phyloP scores from a whole-genome alignment of 2,888 invertebrate genomes.

The Blera fallax region DNA sequence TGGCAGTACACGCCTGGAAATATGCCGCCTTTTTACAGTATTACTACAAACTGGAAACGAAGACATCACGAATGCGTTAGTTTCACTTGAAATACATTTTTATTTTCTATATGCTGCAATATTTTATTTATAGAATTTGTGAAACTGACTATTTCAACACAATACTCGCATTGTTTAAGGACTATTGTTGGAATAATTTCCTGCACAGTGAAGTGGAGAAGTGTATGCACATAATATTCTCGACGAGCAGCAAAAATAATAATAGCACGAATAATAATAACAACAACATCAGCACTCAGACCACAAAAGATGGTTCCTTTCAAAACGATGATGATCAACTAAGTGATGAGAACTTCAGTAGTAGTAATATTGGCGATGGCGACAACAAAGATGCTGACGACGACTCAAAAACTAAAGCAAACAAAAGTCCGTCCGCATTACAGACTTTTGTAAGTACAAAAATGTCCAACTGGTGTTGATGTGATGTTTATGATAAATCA shows the following conservation, averaged over 20 bases:
- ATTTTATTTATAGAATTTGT: conserved; percentile 77
- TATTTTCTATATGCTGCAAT: not conserved
- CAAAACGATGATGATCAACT: conserved; percentile 70
- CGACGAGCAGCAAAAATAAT: conserved; percentile 77
- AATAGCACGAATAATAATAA: conserved; percentile 76
- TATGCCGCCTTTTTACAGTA: conserved; percentile 90
- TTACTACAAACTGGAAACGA: conserved; percentile 88
- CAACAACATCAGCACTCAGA: conserved; percentile 75
- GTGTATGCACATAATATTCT: conserved; percentile 88
- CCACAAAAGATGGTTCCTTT: conserved; percentile 75
- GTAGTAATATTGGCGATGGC: conserved; percentile 31
- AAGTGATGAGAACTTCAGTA: conserved; percentile 53
- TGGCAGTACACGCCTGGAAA: conserved; percentile 90
- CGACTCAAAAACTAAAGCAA: conserved; percentile 50
- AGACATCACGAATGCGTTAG: conserved; percentile 87
- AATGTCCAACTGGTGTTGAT: not conserved
- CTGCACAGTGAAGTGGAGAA: conserved; percentile 94
- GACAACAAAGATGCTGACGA: conserved; percentile 46
- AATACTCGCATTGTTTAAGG: conserved; percentile 93
- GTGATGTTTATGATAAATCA: conserved; percentile 1
- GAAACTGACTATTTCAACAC: conserved; percentile 84
- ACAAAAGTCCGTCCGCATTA: conserved; percentile 81
- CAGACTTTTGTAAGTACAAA: conserved; percentile 83
- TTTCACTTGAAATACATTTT: conserved; percentile 61
- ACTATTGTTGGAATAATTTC: conserved; percentile 96